Evolutionary conservation across 2,888 invertebrate species (phyloP), one percentile per base, ranked within the genome.

Genomic region (Bursaphelenchus okinawaensis): DNA sequence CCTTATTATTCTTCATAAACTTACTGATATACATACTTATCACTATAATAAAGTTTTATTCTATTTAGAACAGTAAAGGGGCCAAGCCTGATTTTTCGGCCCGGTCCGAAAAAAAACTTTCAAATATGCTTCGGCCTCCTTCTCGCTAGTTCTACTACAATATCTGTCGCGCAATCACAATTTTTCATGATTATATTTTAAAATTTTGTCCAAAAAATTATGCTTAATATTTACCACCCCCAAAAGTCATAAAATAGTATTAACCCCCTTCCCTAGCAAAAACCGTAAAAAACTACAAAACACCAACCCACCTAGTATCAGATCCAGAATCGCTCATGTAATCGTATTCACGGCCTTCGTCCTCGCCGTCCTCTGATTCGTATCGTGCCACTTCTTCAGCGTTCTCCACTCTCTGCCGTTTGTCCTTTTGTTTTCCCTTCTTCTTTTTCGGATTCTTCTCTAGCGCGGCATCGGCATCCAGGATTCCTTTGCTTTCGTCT

Each of bases 311-410:
- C 80, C 76, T 79, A 7, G 78, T 76, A 64, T 81, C 81, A 0
- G 79, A 77, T 64, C 81, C 81, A 62, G 76, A 77, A 65, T 81
- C 81, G 0, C 77, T 74, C 72, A 81, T 81, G 68, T 81, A 81
- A 64, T 81, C 81, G 67, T 76, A 80, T 64, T 81, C 81, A 7
- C 79, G 66, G 8, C 81, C 81, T 55, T 81, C 81, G 59, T 81
- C 81, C 51, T 81, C 78, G 3, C 81, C 81, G 52, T 81, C 81
- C 2, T 76, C 76, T 7, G 80, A 80, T 55, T 81, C 81, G 67
- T 81, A 81, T 19, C 78, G 78, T 7, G 80, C 80, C 26, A 80
- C 78, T 28, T 80, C 80, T 54, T 80, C 80, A 8, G 67, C 68
- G 57, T 77, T 76, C 59, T 80, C 73, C 8, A 80, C 80, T 4